Conservation (phyloP, 1,140 invertebrate species). For the Nixonia krombeini region DNA sequence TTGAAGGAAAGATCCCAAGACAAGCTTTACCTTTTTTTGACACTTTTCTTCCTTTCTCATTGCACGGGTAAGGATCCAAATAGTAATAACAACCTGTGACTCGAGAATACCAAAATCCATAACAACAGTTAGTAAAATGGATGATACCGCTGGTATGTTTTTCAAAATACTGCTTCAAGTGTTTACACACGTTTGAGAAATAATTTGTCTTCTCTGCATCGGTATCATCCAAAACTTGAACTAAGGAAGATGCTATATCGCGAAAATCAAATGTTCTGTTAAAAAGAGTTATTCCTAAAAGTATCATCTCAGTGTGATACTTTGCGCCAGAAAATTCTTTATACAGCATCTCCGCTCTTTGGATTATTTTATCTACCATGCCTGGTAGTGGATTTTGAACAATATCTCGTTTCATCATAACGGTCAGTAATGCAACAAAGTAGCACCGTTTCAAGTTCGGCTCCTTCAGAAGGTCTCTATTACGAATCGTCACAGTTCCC, state of each 20-base stretch:
- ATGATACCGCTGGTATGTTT: slow-evolving; percentile 55
- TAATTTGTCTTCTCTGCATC: slow-evolving; percentile 15
- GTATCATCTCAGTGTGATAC: slow-evolving; percentile 58
- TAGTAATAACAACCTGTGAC: slow-evolving; percentile 61
- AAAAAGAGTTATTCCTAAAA: slow-evolving; percentile 59
- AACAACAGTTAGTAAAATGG: slow-evolving; percentile 69
- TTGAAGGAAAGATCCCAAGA: slow-evolving; percentile 54
- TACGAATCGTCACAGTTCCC: slow-evolving; percentile 50
- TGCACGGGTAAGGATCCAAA: slow-evolving; percentile 64
- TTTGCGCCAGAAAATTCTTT: slow-evolving; percentile 51
- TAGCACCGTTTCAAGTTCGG: slow-evolving; percentile 63
- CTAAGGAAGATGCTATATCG: slow-evolving; percentile 50
- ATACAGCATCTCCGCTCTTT: slow-evolving; percentile 56
- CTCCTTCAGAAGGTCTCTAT: slow-evolving; percentile 53
- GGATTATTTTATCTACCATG: slow-evolving; percentile 62
- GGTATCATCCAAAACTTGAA: slow-evolving; percentile 26
- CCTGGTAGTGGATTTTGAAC: slow-evolving; percentile 54
- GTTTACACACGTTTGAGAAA: slow-evolving; percentile 24
- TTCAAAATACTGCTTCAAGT: slow-evolving; percentile 56
- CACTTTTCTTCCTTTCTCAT: slow-evolving; percentile 46
- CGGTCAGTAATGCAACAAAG: slow-evolving; percentile 58
- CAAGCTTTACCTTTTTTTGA: slow-evolving; percentile 43
- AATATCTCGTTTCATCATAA: slow-evolving; percentile 63
- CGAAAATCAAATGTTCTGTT: slow-evolving; percentile 64
- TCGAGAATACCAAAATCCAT: slow-evolving; percentile 66